phyloP scores from a whole-genome alignment of 2,888 invertebrate species.

The Tetragnatha montana region DNA sequence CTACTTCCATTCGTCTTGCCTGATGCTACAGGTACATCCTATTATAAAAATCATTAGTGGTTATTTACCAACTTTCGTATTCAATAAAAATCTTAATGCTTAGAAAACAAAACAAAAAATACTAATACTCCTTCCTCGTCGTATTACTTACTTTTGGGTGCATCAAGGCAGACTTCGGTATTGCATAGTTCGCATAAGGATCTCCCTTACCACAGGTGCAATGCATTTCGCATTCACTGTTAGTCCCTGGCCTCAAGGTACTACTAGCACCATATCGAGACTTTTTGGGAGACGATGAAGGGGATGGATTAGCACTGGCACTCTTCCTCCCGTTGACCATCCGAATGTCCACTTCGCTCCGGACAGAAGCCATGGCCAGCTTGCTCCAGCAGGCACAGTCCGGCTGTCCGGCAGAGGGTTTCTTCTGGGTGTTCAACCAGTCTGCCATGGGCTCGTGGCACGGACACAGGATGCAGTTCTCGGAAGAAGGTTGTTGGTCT shows the following conservation, averaged over 20 bases:
- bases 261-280: slow-evolving; percentile 41
- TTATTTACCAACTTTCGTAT: background rate
- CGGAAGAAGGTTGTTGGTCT: background rate
- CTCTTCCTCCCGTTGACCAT: slow-evolving; percentile 45
- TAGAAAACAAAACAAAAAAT: background rate
- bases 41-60: background rate
- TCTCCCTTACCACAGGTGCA: slow-evolving; percentile 60
- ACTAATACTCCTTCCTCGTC: too few species aligned
- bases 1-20: slow-evolving; percentile 17
- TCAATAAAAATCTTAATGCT: background rate
- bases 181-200: slow-evolving; percentile 82
- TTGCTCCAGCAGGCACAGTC: slow-evolving; percentile 68
- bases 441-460: slow-evolving; percentile 66
- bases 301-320: slow-evolving; percentile 63
- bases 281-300: slow-evolving; percentile 66
- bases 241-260: slow-evolving; percentile 22
- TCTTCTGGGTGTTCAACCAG: slow-evolving; percentile 51
- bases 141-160: slow-evolving; percentile 70
- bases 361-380: slow-evolving; percentile 43
- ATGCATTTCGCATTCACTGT: slow-evolving; percentile 36
- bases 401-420: slow-evolving; percentile 12
- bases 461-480: slow-evolving; percentile 57
- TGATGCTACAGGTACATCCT: slow-evolving; percentile 25
- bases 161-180: slow-evolving; percentile 78
- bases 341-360: slow-evolving; percentile 46